Percentiles rank a stretch among this genome's conserved stretches.
Evolutionary conservation across 2,113 vertebrate species (phyloP).

Genomic region (Thomomys bottae): DNA sequence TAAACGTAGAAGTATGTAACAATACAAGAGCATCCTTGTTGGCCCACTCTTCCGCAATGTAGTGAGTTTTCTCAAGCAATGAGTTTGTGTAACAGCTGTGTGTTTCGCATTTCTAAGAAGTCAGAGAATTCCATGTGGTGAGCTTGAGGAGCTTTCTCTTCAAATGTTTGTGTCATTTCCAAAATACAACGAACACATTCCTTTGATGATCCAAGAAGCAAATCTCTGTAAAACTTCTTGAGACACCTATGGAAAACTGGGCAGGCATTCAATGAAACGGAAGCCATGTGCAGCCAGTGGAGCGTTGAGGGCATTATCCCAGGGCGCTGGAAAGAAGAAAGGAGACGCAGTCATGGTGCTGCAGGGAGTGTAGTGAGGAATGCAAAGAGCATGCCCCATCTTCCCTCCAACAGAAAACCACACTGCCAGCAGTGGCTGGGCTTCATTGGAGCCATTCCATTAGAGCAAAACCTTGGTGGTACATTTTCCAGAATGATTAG

Average conservation of each 20-base stretch:
- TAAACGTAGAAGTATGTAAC: no score
- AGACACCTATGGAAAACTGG: not conserved
- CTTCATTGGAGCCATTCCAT: not conserved
- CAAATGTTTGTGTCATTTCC: not conserved
- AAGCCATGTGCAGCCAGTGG: not conserved
- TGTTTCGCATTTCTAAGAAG: not conserved
- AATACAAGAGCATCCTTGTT: not conserved
- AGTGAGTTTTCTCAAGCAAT: not conserved
- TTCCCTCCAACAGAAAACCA: not conserved
- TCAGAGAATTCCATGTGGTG: not conserved
- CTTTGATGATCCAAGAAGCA: not conserved
- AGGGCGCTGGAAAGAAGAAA: not conserved
- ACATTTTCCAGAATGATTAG: not conserved
- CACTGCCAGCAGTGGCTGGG: not conserved
- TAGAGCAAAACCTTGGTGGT: not conserved
- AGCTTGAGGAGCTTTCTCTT: not conserved
- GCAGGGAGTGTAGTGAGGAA: not conserved
- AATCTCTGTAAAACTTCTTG: not conserved
- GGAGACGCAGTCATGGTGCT: not conserved
- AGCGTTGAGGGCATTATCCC: not conserved
- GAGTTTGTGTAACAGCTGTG: not conserved
- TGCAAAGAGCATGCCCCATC: not conserved
- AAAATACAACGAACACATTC: not conserved
- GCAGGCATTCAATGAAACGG: not conserved
- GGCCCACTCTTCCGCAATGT: not conserved